phyloP scores from a whole-genome alignment of 2,797 vertebrate species.

The Vireo griseus region DNA sequence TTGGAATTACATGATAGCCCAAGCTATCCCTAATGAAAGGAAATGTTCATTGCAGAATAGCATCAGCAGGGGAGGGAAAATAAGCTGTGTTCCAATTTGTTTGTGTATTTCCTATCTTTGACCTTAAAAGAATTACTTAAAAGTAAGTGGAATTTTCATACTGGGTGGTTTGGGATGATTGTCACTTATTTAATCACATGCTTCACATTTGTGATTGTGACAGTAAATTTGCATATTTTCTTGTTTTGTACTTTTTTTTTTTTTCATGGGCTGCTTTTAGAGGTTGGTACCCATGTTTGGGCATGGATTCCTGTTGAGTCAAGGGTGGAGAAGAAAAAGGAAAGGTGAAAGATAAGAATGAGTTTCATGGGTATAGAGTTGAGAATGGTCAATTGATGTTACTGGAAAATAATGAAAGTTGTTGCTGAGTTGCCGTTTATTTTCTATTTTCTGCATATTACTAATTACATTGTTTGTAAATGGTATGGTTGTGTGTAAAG shows the following conservation, averaged over 20 bases:
- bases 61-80: background rate
- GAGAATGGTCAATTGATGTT: background rate
- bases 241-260: background rate
- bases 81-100: background rate
- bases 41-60: background rate
- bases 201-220: background rate
- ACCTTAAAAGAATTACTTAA: background rate
- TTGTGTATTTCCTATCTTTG: background rate
- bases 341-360: background rate
- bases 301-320: fast-evolving
- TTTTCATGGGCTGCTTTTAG: background rate
- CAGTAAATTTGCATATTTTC: background rate
- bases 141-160: background rate
- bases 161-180: background rate
- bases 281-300: background rate
- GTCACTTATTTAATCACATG: background rate
- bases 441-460: background rate
- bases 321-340: background rate
- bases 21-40: background rate
- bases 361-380: background rate
- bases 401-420: background rate
- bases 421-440: background rate
- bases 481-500: background rate
- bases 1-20: fast-evolving
- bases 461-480: background rate